phyloP scores from a whole-genome alignment of 2,113 vertebrate species.

The Symphodus melops region DNA sequence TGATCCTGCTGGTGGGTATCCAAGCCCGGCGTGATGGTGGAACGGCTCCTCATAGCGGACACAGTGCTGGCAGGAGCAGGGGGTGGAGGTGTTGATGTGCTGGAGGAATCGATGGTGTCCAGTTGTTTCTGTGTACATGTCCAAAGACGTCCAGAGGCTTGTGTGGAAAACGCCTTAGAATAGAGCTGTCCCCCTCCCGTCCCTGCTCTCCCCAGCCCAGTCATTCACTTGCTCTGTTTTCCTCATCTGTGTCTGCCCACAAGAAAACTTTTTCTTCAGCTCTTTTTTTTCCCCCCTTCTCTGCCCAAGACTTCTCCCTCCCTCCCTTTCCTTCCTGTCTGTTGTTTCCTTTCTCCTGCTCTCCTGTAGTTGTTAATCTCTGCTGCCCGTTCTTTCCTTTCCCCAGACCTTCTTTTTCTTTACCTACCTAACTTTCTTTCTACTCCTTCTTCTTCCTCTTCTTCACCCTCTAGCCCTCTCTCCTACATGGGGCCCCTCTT shows the following conservation, averaged over 20 bases:
- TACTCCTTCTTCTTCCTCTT: conserved; percentile 62
- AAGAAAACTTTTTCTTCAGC: conserved; percentile 79
- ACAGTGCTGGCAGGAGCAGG: conserved; percentile 66
- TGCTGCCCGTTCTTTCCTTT: conserved; percentile 36
- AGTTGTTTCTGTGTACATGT: conserved; percentile 80
- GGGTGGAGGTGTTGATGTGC: conserved; percentile 28
- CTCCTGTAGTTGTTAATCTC: conserved; percentile 53
- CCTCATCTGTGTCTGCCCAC: conserved; percentile 80
- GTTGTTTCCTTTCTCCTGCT: conserved; percentile 70
- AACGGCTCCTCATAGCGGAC: conserved; percentile 52
- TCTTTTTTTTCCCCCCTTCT: conserved; percentile 53
- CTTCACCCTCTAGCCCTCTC: conserved; percentile 71
- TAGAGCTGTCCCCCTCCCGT: conserved; percentile 74
- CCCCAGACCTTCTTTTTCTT: conserved; percentile 26
- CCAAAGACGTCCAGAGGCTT: conserved; percentile 65
- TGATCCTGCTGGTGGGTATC: conserved; percentile 47
- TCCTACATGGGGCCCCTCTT: conserved; percentile 69
- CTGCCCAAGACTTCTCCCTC: conserved; percentile 66
- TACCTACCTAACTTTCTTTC: conserved; percentile 70
- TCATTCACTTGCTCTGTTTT: conserved; percentile 83
- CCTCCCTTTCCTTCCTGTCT: conserved; percentile 80
- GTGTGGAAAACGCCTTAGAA: conserved; percentile 69
- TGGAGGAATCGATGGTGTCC: conserved; percentile 67
- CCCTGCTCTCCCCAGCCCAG: conserved; percentile 70
- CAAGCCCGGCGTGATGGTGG: conserved; percentile 37